Evolutionary conservation across 2,113 vertebrate genomes (phyloP).

Genomic region (Electrona antarctica): DNA sequence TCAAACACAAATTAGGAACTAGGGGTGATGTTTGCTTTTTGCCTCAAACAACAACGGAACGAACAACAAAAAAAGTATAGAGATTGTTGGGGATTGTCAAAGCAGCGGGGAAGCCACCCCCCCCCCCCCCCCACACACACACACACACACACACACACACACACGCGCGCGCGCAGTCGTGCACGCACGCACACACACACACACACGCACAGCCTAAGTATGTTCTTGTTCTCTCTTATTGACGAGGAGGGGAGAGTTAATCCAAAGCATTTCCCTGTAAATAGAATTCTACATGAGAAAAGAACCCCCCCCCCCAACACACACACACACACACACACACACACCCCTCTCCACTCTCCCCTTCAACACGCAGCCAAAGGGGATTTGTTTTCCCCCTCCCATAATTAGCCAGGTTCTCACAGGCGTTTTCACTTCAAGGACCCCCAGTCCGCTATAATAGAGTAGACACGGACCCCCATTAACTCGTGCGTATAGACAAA

Average conservation of each 20-base stretch:
- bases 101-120: conserved; percentile 58
- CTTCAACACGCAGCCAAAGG: neutral
- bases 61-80: conserved; percentile 61
- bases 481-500: too few species aligned
- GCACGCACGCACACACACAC: too few species aligned
- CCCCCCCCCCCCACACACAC: conserved; percentile 37
- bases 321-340: neutral
- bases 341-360: conserved; percentile 39
- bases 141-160: too few species aligned
- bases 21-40: conserved; percentile 68
- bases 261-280: conserved; percentile 83
- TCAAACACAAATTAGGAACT: conserved; percentile 43
- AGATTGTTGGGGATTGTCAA: conserved; percentile 71
- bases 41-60: conserved; percentile 65
- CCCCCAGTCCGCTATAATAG: too few species aligned
- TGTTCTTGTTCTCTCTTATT: too few species aligned
- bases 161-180: too few species aligned
- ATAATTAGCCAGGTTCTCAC: too few species aligned
- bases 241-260: conserved; percentile 73
- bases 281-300: conserved; percentile 82
- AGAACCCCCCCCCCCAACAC: conserved; percentile 19
- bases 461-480: too few species aligned
- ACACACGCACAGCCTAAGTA: too few species aligned
- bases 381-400: too few species aligned
- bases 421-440: too few species aligned